Conservation (phyloP, 2,113 vertebrate genomes). For the Tupaia chinensis region DNA sequence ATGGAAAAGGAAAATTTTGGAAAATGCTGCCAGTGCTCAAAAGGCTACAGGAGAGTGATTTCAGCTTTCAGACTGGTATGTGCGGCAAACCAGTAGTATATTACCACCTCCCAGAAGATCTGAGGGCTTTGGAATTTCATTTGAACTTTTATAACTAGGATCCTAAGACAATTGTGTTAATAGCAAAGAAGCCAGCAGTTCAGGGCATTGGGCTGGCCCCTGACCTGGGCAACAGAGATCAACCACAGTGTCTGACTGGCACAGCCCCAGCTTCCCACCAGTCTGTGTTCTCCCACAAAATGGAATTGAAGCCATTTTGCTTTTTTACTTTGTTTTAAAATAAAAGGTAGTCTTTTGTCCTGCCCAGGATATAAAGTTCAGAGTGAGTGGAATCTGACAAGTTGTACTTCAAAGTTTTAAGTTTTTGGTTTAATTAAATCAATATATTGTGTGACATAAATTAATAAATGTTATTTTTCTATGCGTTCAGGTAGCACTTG, state of each 20-base stretch:
- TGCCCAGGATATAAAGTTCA: neutral
- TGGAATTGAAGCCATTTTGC: neutral
- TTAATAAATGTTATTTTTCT: slow-evolving; percentile 74
- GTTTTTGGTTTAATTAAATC: slow-evolving; percentile 61
- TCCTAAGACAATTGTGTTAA: neutral
- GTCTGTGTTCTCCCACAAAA: neutral
- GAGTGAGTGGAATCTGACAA: neutral
- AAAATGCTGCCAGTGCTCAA: slow-evolving; percentile 90
- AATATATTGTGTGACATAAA: neutral
- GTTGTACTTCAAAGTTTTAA: slow-evolving; percentile 40
- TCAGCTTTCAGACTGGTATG: neutral
- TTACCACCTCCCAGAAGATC: neutral
- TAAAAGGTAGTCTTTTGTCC: neutral
- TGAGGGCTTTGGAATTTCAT: neutral
- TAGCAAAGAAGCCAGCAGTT: neutral
- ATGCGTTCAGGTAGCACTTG: neutral
- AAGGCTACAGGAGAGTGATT: slow-evolving; percentile 47
- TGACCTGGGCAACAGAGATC: neutral
- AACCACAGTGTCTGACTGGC: neutral
- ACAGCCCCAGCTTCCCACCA: neutral
- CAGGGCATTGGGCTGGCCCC: neutral
- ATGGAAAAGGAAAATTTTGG: slow-evolving; percentile 93
- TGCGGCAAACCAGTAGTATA: neutral
- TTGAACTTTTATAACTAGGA: neutral
- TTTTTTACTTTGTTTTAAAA: slow-evolving; percentile 31